Percentiles rank a stretch among this genome's conserved stretches.
phyloP scores from a whole-genome alignment of 2,113 vertebrate species.

The Caracal caracal region DNA sequence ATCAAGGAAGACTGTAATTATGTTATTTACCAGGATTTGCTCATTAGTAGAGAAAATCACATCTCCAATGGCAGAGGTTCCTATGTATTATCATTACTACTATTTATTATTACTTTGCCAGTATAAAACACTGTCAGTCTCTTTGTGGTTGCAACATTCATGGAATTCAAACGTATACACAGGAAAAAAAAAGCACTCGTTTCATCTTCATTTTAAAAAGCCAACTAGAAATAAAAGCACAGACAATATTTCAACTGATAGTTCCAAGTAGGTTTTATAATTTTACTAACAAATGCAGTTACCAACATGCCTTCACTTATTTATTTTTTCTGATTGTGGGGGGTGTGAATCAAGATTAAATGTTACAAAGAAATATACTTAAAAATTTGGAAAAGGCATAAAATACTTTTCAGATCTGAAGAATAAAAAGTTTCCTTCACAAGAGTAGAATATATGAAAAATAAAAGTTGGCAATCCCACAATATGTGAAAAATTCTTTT shows the following conservation, averaged over 20 bases:
- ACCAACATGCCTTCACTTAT: neutral
- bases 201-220: neutral
- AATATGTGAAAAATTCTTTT: neutral
- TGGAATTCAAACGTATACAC: neutral
- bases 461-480: neutral
- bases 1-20: neutral
- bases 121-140: neutral
- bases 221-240: neutral
- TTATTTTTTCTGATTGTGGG: neutral
- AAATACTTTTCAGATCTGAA: neutral
- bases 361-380: neutral
- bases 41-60: neutral
- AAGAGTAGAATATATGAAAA: conserved; percentile 10
- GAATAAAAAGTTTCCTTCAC: neutral
- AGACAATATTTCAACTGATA: neutral
- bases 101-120: neutral
- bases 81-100: neutral
- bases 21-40: neutral
- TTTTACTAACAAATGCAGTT: neutral
- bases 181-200: neutral
- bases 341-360: neutral
- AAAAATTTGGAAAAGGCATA: neutral
- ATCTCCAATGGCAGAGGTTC: neutral
- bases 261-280: neutral
- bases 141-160: neutral